Evolutionary conservation across 2,797 vertebrate species (phyloP).

Genomic region (Columba guinea): DNA sequence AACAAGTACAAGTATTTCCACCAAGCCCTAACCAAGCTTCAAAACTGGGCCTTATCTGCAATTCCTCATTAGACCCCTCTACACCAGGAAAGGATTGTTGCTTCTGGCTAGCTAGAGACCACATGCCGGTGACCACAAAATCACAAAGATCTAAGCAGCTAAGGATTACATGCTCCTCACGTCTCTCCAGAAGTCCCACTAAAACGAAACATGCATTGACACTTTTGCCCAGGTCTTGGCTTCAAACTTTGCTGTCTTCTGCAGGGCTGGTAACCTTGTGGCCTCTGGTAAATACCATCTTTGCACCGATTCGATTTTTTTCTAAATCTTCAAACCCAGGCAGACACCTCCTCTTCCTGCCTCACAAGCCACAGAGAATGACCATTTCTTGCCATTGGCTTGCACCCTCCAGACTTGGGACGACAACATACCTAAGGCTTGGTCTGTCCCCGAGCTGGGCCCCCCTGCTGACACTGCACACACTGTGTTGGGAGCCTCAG

Average conservation of each 20-base stretch:
- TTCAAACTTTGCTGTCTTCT: neutral
- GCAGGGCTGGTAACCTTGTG: neutral
- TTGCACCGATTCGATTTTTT: neutral
- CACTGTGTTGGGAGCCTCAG: neutral
- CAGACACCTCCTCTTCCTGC: neutral
- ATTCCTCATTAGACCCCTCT: neutral
- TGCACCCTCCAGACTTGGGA: neutral
- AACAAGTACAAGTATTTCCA: neutral
- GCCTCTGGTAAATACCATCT: neutral
- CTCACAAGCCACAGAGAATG: neutral
- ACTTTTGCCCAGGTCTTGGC: accelerated
- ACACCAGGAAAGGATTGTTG: neutral
- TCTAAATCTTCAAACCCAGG: neutral
- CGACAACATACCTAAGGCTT: neutral
- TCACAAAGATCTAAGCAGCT: neutral
- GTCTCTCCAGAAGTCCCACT: neutral
- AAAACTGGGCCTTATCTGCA: neutral
- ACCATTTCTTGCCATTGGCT: neutral
- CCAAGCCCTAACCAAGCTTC: neutral
- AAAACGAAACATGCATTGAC: neutral
- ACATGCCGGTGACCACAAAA: neutral
- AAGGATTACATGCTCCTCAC: neutral
- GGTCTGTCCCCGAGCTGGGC: neutral
- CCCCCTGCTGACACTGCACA: accelerated
- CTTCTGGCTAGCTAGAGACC: neutral